Percentiles rank a stretch among this genome's conserved stretches.
Conservation (phyloP, 1,140 invertebrate species). For the Prorops nasuta region DNA sequence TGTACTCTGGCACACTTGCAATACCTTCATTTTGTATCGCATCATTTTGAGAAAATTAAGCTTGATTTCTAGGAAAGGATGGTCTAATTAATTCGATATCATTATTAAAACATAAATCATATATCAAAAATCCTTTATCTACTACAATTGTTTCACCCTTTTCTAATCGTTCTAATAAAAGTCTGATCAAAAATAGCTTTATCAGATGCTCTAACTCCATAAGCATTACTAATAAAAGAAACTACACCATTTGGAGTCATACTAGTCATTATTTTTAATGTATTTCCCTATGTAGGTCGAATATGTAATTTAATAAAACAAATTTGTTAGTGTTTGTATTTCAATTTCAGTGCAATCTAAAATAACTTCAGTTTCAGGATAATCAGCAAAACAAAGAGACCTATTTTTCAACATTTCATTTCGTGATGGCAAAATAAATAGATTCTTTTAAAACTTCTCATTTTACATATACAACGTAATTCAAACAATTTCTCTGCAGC, state of each 20-base stretch:
- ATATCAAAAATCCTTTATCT: background rate
- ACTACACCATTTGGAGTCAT: slow-evolving; percentile 24
- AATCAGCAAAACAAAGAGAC: slow-evolving; percentile 23
- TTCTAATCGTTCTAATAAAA: background rate
- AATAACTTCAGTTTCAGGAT: slow-evolving; percentile 17
- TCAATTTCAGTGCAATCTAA: slow-evolving; percentile 29
- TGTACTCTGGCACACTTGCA: background rate
- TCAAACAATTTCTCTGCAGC: slow-evolving; percentile 16
- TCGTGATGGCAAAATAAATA: slow-evolving; percentile 12
- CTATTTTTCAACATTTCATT: slow-evolving; percentile 19
- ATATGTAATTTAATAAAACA: slow-evolving; percentile 14
- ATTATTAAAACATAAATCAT: background rate
- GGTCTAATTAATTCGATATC: background rate
- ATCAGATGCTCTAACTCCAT: background rate
- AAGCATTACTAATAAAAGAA: background rate
- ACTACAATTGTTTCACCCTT: background rate
- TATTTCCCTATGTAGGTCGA: slow-evolving; percentile 32
- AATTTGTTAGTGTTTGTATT: slow-evolving; percentile 11
- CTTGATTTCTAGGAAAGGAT: background rate
- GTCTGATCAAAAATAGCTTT: background rate
- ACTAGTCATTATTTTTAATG: slow-evolving; percentile 31
- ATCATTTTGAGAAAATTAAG: background rate
- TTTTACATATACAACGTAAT: slow-evolving; percentile 16
- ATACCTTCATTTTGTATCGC: background rate
- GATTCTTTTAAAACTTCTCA: slow-evolving; percentile 11